Evolutionary conservation across 2,888 invertebrate species (phyloP).

Genomic region (Drosophila flavopinicola): DNA sequence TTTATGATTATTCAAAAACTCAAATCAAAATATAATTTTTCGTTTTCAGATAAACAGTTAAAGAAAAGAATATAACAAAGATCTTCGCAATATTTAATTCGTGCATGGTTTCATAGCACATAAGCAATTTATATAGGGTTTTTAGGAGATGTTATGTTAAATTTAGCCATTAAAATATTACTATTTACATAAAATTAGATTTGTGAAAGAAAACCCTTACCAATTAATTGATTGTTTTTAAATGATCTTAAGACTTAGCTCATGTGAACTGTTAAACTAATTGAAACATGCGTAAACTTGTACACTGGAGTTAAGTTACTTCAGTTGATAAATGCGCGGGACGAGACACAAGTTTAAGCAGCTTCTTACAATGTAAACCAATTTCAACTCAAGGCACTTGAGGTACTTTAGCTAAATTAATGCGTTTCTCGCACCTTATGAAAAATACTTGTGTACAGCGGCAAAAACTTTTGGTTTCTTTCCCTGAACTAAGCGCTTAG

Average conservation of each 20-base stretch:
- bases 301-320: not conserved
- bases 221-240: no score
- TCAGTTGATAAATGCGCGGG: slow-evolving; percentile 8
- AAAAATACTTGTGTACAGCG: slow-evolving; percentile 20
- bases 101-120: no score
- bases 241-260: not conserved
- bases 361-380: slow-evolving; percentile 31
- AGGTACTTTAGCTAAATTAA: slow-evolving; percentile 51
- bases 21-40: no score
- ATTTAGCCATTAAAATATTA: no score
- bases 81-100: no score
- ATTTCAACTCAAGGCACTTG: slow-evolving; percentile 21
- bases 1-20: no score
- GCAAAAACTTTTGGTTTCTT: slow-evolving; percentile 29
- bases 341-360: slow-evolving; percentile 4
- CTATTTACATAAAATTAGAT: no score
- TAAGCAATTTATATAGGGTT: no score
- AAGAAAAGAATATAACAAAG: no score
- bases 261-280: not conserved
- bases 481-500: slow-evolving; percentile 28
- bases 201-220: no score
- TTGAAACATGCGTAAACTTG: not conserved
- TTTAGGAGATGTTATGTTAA: no score
- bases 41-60: no score
- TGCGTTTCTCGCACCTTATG: slow-evolving; percentile 43